These are phyloP conservation scores for Bathynomus jamesi DNA, from an alignment of 1,140 invertebrate species.

Conservation along the genomic window DNA sequence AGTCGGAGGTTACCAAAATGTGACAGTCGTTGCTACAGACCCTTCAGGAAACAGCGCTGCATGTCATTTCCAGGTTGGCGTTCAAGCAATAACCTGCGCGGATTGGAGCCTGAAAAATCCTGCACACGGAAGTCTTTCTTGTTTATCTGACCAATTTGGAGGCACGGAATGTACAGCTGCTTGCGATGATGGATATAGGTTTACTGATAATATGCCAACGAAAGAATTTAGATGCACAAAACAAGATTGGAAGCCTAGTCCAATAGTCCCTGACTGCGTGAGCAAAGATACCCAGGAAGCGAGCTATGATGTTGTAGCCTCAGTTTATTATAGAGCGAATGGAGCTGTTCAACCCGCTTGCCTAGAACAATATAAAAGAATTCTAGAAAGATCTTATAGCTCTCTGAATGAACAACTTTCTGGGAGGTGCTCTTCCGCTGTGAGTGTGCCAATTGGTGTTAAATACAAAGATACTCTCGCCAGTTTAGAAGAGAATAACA, in stretches of 20 bases:
- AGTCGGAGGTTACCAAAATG: conserved; percentile 87
- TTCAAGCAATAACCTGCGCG: conserved; percentile 87
- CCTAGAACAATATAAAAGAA: conserved; percentile 72
- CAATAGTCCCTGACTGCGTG: conserved; percentile 86
- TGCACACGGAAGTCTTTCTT: conserved; percentile 78
- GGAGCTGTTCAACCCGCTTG: conserved; percentile 76
- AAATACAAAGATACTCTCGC: conserved; percentile 74
- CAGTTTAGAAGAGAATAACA: conserved; percentile 68
- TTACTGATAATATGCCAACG: conserved; percentile 77
- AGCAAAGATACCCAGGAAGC: conserved; percentile 89
- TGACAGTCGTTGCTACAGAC: conserved; percentile 82
- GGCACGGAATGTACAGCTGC: conserved; percentile 82
- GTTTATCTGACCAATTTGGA: conserved; percentile 53
- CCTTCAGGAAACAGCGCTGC: conserved; percentile 79
- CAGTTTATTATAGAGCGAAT: conserved; percentile 80
- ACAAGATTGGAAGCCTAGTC: conserved; percentile 66
- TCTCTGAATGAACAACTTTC: conserved; percentile 73
- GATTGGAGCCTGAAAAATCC: conserved; percentile 86
- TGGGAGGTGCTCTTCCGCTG: conserved; percentile 76
- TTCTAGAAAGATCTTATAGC: conserved; percentile 66
- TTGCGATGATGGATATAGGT: conserved; percentile 80
- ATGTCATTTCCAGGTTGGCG: conserved; percentile 89
- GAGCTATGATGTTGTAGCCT: conserved; percentile 80
- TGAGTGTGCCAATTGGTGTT: conserved; percentile 91
- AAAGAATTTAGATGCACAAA: conserved; percentile 80